Evolutionary conservation across 2,113 vertebrate species (phyloP).

Genomic region (Campylorhamphus procurvoides): DNA sequence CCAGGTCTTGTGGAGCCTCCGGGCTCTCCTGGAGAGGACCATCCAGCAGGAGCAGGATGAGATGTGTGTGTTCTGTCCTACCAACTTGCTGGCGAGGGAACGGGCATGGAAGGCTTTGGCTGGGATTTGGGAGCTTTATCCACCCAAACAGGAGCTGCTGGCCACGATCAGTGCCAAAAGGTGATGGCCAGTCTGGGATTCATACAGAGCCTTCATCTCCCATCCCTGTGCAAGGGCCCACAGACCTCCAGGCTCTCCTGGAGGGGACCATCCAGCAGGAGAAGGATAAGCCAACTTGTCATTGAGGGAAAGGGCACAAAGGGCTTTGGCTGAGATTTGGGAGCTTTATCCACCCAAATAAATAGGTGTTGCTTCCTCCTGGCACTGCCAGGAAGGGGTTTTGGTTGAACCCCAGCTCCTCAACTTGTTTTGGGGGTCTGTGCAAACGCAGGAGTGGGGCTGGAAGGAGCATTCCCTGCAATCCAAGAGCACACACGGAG

Average conservation of each 20-base stretch:
- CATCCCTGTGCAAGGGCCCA: rapidly evolving
- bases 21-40: neutral
- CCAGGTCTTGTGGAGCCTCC: neutral
- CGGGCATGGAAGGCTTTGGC: rapidly evolving
- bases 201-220: neutral
- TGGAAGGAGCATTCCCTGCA: neutral
- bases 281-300: rapidly evolving
- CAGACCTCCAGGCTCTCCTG: rapidly evolving
- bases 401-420: neutral
- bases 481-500: rapidly evolving
- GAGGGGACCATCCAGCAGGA: neutral
- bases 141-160: neutral
- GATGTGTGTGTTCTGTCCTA: rapidly evolving
- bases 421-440: rapidly evolving
- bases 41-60: neutral
- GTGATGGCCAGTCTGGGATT: neutral
- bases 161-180: neutral
- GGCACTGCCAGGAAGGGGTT: rapidly evolving
- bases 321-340: neutral
- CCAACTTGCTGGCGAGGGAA: rapidly evolving
- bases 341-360: rapidly evolving
- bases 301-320: rapidly evolving
- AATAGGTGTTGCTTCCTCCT: neutral
- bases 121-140: neutral
- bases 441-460: neutral